Base-by-base conservation (phyloP, 2,888 invertebrate species). In the Noctua fimbriata region DNA sequence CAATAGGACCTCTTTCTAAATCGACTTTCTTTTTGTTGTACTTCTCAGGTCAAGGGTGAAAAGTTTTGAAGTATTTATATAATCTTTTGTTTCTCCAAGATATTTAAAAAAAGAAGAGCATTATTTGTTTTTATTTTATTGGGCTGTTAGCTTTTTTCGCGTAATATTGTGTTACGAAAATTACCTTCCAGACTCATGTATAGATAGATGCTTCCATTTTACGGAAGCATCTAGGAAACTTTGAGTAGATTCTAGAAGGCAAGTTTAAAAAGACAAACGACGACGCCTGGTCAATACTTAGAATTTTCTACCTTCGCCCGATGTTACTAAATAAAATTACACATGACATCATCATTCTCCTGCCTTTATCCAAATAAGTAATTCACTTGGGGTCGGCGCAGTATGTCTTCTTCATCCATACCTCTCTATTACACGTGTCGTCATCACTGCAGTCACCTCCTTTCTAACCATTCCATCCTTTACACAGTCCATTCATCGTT, bases 1-100 rank as follows among this genome's bases (percentile, higher is more conserved):
- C 58, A 81, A 75, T 70, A 66, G 36, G 41, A 44, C 66, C 44
- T 52, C 32, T 76, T 67, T 21, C n/a, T 52, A 67, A 82, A 81
- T 71, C 60, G 44, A 71, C 10, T 63, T 24, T 18, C 63, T 81
- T 81, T 66, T 82, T 67, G 49, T 67, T 82, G 7, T 67, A 60
- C 60, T 71, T 82, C 21, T 21, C 28, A 67, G 47, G 55, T 76
- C 52, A 72, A 72, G 81, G 73, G 41, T 55, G 21, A 47, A 80
- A 71, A 69, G 70, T 82, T 73, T 67, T 2, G 10, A 81, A 81
- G 73, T 69, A 60, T 81, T 73, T 32, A 58, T 44, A 36, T 21
- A 41, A 69, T 63, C 52, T 49, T 74, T 81, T 82, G 63, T 49
- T 74, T 69, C n/a, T 18, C 9, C 7, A 7, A n/a, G 18, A 16